Percentiles rank a stretch among this genome's conserved stretches.
These are phyloP conservation scores for Vesta saturnalis DNA, from an alignment of 2,888 invertebrate genomes.

Conservation along the genomic window DNA sequence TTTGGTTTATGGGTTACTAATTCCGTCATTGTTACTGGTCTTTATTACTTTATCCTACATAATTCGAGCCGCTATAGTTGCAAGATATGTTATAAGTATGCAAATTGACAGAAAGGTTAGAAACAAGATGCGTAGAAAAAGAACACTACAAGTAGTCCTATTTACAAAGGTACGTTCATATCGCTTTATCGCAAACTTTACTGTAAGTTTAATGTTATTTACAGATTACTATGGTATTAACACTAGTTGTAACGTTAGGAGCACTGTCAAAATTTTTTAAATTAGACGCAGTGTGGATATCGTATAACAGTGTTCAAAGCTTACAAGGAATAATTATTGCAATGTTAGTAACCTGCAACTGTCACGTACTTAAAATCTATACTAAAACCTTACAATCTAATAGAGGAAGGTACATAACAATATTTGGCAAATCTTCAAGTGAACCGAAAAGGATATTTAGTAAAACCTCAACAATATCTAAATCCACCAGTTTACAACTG, in stretches of 20 bases:
- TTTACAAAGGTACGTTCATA: constrained; percentile 67
- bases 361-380: constrained; percentile 63
- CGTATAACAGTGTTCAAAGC: constrained; percentile 63
- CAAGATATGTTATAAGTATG: constrained; percentile 69
- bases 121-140: constrained; percentile 68
- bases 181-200: neutral
- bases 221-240: constrained; percentile 60
- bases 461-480: constrained; percentile 51
- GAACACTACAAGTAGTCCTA: constrained; percentile 68
- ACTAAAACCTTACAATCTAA: constrained; percentile 53
- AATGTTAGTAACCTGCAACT: constrained; percentile 71
- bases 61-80: constrained; percentile 66
- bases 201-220: constrained; percentile 35
- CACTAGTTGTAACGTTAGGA: constrained; percentile 58
- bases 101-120: constrained; percentile 68
- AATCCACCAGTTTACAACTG: constrained; percentile 61
- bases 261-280: constrained; percentile 59
- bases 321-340: constrained; percentile 71
- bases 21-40: constrained; percentile 50
- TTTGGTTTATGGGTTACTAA: constrained; percentile 66
- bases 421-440: constrained; percentile 48
- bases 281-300: constrained; percentile 60
- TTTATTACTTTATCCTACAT: constrained; percentile 60
- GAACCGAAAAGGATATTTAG: constrained; percentile 46
- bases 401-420: constrained; percentile 46